Base-by-base conservation (phyloP, 2,113 vertebrate genomes). In the Heteronetta atricapilla region DNA sequence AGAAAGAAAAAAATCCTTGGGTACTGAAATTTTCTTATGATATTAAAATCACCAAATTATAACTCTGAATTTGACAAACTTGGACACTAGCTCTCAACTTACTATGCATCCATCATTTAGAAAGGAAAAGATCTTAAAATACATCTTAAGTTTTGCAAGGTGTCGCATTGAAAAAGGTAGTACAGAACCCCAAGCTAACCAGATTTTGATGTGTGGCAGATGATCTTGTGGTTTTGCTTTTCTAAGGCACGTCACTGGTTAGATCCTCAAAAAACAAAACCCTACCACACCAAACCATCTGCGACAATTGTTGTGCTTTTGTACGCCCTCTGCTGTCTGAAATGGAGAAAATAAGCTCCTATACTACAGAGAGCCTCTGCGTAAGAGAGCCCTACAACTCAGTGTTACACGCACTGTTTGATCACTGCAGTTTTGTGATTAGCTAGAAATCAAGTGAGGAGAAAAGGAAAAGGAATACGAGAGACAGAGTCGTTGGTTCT, bases 261-360 rank as follows among this genome's bases (percentile, higher is more conserved):
- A 72, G 83, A 34, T 50, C 62, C 69, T 50, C 46, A 44, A 22
- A 74, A 60, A 59, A 22, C 17, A 6, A 48, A 48, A 48, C 20
- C 46, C 46, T 22, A 48, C 46, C 46, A 60, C 69, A 44, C 18
- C 53, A 55, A 55, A 22, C 33, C 56, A 26, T 48, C 38, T 11
- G 44, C 6, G 68, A 67, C 46, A 46, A 16, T 8, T 7, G 50
- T 46, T 11, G 60, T 44, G 91, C 75, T 89, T 69, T 23, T 80
- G 26, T 15, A 36, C 8, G 84, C 84, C 89, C 94, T 95, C 92
- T 97, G 69, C 79, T 90, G 88, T 92, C 64, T 17, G 67, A 38
- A 86, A 56, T 29, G 70, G 48, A 82, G 48, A 94, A 94, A 38
- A 33, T 28, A 64, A 68, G 13, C 22, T 14, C 4, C 40, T 18